Base-by-base conservation (phyloP, 2,888 invertebrate species). In the Odontomyia ornata region DNA sequence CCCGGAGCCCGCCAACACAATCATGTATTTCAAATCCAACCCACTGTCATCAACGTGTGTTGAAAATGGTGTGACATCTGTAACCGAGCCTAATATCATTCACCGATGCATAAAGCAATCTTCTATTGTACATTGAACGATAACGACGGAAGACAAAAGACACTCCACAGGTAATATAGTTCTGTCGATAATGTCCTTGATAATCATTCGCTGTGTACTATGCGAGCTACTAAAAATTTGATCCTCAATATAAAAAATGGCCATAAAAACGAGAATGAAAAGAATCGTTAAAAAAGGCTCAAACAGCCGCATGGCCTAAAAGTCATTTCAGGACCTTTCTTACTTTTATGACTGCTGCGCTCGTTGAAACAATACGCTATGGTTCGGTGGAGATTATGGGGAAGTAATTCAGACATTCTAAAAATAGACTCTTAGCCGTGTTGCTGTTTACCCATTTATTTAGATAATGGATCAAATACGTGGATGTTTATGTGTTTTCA, bases 181-280 rank as follows among this genome's bases (percentile, higher is more conserved):
- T 65, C 23, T 65, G 7, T 65, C 65, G 65, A 65, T 65, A 65
- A 65, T 65, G 21, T 65, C 36, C 65, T 36, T 65, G 36, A 65
- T 65, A 65, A 65, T 36, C 65, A 36, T 65, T 65, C 65, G 65
- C 27, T 28, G 65, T 21, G 65, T 36, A 18, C 27, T 36, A 36
- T 65, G 65, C 21, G 27, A 30, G 36, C 30, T 36, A 65, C 36
- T 65, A 65, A 72, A 72, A 72, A 43, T 72, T 52, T 72, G 71
- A 72, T 72, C 71, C 30, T 28, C 56, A 56, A 72, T 72, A n/a
- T n/a, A 69, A 69, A 36, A 36, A 36, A 72, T 72, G 71, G 27
- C 43, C 56, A 27, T 72, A 72, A 72, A 72, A 27, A n/a, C 4
- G 23, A n/a, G 65, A 65, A 65, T 21, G 56, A 56, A 27, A 7